Evolutionary conservation across 2,888 invertebrate genomes (phyloP).

Genomic region (Noctua fimbriata): DNA sequence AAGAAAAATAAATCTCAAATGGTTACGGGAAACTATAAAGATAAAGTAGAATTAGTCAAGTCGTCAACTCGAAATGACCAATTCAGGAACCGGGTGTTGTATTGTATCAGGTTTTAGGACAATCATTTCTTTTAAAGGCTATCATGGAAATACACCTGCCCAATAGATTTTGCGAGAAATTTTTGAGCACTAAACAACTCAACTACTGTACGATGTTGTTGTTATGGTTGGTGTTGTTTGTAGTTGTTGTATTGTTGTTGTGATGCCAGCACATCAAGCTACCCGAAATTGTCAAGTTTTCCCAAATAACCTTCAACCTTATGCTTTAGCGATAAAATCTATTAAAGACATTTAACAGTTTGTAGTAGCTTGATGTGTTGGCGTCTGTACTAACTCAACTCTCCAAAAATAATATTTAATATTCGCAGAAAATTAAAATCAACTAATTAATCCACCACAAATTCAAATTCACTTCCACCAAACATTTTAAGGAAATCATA

Average conservation of each 20-base stretch:
- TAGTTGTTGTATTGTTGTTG: no score
- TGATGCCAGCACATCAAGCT: no score
- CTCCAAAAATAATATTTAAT: neutral
- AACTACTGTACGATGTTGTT: neutral
- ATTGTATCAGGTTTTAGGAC: constrained; percentile 5
- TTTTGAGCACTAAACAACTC: neutral
- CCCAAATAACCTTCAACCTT: no score
- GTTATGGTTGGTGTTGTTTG: neutral
- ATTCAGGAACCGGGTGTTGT: neutral
- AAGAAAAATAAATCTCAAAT: neutral
- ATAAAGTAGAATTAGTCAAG: neutral
- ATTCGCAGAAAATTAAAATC: neutral
- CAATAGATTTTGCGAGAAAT: neutral
- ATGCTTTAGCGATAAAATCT: no score
- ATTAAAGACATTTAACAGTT: no score
- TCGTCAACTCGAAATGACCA: neutral
- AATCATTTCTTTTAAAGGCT: neutral
- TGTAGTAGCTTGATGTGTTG: no score
- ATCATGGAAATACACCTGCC: neutral
- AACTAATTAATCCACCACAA: neutral
- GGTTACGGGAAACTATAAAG: neutral
- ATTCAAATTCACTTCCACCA: neutral
- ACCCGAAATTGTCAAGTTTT: no score
- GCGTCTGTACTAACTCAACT: neutral
- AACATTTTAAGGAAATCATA: neutral